Percentiles rank a stretch among this genome's conserved stretches.
These are phyloP conservation scores for Diarsia dahlii DNA, from an alignment of 2,888 invertebrate genomes.

Conservation along the genomic window DNA sequence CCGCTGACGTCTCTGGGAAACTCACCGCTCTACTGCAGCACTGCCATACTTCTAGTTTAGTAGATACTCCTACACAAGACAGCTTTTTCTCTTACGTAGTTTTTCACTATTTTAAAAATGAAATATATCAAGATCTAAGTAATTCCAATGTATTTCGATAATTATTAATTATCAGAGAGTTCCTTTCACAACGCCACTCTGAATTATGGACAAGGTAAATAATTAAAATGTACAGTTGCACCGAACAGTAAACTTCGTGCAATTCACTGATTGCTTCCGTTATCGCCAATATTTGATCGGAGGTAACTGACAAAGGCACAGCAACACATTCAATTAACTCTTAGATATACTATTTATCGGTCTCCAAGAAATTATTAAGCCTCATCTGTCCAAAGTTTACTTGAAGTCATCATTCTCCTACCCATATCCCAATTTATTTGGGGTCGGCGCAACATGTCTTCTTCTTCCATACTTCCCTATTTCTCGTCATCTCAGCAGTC, in stretches of 20 bases:
- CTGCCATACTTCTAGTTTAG: background rate
- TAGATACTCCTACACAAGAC: background rate
- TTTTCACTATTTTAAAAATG: background rate
- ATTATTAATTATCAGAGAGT: constrained; percentile 39
- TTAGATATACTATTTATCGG: constrained; percentile 4
- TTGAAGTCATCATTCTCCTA: too few species aligned
- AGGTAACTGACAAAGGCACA: constrained; percentile 11
- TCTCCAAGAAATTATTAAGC: background rate
- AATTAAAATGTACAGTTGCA: constrained; percentile 39
- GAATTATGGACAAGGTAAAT: constrained; percentile 23
- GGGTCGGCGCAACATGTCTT: too few species aligned
- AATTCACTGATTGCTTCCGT: constrained; percentile 34
- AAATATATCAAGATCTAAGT: background rate
- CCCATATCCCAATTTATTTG: too few species aligned
- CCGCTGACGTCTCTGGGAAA: constrained; percentile 48
- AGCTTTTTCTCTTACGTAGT: background rate
- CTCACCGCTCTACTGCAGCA: constrained; percentile 26
- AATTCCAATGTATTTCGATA: constrained; percentile 20
- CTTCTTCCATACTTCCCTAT: too few species aligned
- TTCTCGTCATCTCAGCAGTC: too few species aligned
- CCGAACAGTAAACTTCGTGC: constrained; percentile 21
- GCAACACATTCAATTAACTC: constrained; percentile 15
- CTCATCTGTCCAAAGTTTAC: constrained; percentile 18
- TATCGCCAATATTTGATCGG: constrained; percentile 13
- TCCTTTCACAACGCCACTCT: constrained; percentile 27